These are phyloP conservation scores for Cosmopolites sordidus DNA, from an alignment of 2,888 invertebrate genomes.

Conservation along the genomic window DNA sequence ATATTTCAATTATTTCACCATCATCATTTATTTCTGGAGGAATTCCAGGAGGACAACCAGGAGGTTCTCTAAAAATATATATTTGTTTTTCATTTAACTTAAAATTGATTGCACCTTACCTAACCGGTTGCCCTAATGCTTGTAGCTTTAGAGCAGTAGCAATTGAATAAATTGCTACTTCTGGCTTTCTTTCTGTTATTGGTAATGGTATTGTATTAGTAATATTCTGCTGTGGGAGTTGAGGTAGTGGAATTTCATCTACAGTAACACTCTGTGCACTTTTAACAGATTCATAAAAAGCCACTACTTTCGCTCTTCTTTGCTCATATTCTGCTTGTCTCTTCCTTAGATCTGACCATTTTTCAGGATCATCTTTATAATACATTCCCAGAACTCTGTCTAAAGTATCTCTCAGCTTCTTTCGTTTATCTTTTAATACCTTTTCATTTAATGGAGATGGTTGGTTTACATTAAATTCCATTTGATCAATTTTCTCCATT, in stretches of 20 bases:
- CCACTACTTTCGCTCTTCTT: conserved; percentile 77
- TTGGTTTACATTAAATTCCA: conserved; percentile 94
- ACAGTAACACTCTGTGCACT: conserved; percentile 93
- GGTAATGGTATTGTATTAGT: conserved; percentile 44
- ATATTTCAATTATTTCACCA: conserved; percentile 54
- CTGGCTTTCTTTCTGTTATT: conserved; percentile 43
- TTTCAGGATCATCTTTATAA: conserved; percentile 95
- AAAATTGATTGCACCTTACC: conserved; percentile 3
- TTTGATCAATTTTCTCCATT: conserved; percentile 96
- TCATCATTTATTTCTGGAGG: conserved; percentile 70
- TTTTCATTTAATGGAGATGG: conserved; percentile 95
- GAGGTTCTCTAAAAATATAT: conserved; percentile 57
- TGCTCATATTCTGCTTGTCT: conserved; percentile 92
- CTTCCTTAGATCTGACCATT: conserved; percentile 85
- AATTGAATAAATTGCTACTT: conserved; percentile 48
- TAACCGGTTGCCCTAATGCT: conserved; percentile 37
- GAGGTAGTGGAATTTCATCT: conserved; percentile 93
- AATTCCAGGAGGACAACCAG: conserved; percentile 83
- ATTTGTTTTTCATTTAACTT: background rate
- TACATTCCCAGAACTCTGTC: conserved; percentile 92
- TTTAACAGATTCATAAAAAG: conserved; percentile 92
- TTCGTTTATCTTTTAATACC: conserved; percentile 92
- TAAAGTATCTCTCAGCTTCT: conserved; percentile 91
- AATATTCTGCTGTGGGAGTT: conserved; percentile 51
- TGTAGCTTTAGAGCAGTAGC: conserved; percentile 48